Evolutionary conservation across 1,140 invertebrate genomes (phyloP).

Genomic region (Tribolium castaneum): DNA sequence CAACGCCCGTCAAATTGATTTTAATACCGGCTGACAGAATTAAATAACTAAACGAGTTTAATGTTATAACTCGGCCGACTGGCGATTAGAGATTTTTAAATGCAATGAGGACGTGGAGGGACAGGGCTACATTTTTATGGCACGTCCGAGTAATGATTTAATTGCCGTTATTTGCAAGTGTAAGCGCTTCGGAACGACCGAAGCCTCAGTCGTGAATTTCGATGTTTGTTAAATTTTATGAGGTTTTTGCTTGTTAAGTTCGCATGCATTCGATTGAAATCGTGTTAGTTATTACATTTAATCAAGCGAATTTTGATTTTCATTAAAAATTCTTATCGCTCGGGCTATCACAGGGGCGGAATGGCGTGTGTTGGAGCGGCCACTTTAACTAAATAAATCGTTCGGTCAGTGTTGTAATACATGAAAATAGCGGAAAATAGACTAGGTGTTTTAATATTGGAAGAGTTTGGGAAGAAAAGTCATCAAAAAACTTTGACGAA

Average conservation of each 20-base stretch:
- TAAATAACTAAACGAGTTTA: background rate
- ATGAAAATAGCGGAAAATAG: slow-evolving; percentile 10
- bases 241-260: background rate
- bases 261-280: background rate
- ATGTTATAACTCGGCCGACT: background rate
- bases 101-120: background rate
- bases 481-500: slow-evolving; percentile 38
- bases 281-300: slow-evolving; percentile 16
- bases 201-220: slow-evolving; percentile 8
- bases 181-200: background rate
- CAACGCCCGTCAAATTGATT: background rate
- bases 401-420: slow-evolving; percentile 24
- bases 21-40: background rate
- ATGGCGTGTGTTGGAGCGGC: background rate
- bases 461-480: slow-evolving; percentile 28
- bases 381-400: slow-evolving; percentile 2
- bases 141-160: slow-evolving; percentile 19
- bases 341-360: background rate
- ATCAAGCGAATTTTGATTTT: background rate
- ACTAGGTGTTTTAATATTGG: slow-evolving; percentile 16
- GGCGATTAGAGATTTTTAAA: slow-evolving; percentile 13
- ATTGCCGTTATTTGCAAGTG: slow-evolving; percentile 19
- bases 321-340: slow-evolving; percentile 26
- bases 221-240: background rate
- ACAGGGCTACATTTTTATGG: background rate